phyloP scores from a whole-genome alignment of 2,888 invertebrate species.

The Machimus atricapillus region DNA sequence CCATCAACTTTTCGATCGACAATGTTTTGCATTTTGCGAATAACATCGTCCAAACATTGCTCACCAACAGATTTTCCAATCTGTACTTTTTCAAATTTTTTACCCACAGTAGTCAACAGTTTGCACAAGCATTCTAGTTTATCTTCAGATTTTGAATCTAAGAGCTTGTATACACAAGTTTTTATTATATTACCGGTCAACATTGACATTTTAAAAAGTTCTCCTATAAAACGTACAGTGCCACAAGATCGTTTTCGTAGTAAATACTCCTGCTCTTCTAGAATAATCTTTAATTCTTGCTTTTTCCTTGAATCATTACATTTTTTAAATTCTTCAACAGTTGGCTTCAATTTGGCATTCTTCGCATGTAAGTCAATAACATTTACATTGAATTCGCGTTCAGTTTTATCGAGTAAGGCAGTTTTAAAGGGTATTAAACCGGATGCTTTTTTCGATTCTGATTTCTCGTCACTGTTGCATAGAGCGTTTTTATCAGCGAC shows the following conservation, averaged over 20 bases:
- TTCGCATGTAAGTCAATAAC: constrained; percentile 69
- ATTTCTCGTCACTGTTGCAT: background rate
- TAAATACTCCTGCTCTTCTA: constrained; percentile 76
- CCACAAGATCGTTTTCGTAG: constrained; percentile 82
- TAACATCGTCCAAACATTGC: constrained; percentile 65
- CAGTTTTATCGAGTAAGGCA: constrained; percentile 73
- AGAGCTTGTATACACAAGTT: constrained; percentile 76
- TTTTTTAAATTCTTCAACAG: constrained; percentile 59
- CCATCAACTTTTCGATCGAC: constrained; percentile 65
- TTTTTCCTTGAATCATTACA: constrained; percentile 65
- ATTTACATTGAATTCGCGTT: constrained; percentile 83
- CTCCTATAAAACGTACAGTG: constrained; percentile 81
- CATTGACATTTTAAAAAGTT: constrained; percentile 87
- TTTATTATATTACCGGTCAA: constrained; percentile 84
- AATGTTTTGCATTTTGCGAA: constrained; percentile 75
- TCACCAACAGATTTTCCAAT: constrained; percentile 56
- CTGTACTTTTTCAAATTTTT: constrained; percentile 69
- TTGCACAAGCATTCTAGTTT: constrained; percentile 90
- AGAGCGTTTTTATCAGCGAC: constrained; percentile 64
- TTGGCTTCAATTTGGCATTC: constrained; percentile 46
- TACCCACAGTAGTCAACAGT: constrained; percentile 84
- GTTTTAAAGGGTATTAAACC: constrained; percentile 64
- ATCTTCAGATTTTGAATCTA: constrained; percentile 80
- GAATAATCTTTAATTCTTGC: constrained; percentile 70
- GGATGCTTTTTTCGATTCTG: constrained; percentile 53